Conservation (phyloP, 2,113 vertebrate genomes). For the Istiophorus platypterus region DNA sequence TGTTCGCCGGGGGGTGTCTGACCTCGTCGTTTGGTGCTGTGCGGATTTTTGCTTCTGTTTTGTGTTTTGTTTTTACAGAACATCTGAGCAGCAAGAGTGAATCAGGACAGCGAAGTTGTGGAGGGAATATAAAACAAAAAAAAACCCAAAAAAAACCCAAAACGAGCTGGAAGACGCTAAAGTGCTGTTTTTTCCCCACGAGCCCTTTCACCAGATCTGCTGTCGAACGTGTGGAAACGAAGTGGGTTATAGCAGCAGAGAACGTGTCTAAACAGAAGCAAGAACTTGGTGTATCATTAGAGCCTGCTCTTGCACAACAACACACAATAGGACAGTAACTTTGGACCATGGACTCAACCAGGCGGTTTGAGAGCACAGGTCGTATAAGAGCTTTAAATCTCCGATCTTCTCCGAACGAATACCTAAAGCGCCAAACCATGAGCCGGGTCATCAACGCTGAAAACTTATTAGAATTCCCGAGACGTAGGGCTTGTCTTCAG, state of each 20-base stretch:
- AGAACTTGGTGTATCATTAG: background rate
- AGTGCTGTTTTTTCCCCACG: no score
- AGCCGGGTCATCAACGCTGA: background rate
- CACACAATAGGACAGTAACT: background rate
- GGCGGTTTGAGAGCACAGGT: background rate
- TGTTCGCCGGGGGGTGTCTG: background rate
- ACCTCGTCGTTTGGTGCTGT: background rate
- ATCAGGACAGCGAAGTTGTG: background rate
- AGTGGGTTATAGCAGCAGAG: background rate
- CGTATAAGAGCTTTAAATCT: background rate
- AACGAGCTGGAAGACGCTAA: background rate
- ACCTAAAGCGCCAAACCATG: no score
- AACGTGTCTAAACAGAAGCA: constrained; percentile 5
- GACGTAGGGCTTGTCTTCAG: background rate
- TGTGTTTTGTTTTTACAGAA: no score
- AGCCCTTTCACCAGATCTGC: no score
- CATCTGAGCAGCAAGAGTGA: no score
- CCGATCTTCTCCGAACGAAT: background rate
- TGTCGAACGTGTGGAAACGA: no score
- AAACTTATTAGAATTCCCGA: no score
- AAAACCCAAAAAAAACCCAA: no score
- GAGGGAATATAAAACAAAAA: no score
- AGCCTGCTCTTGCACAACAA: constrained; percentile 13
- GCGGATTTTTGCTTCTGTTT: no score
- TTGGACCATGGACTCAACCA: background rate